Evolutionary conservation across 2,888 invertebrate species (phyloP), one percentile per base, ranked within the genome.

Genomic region (Scrobipalpa atriplicella): DNA sequence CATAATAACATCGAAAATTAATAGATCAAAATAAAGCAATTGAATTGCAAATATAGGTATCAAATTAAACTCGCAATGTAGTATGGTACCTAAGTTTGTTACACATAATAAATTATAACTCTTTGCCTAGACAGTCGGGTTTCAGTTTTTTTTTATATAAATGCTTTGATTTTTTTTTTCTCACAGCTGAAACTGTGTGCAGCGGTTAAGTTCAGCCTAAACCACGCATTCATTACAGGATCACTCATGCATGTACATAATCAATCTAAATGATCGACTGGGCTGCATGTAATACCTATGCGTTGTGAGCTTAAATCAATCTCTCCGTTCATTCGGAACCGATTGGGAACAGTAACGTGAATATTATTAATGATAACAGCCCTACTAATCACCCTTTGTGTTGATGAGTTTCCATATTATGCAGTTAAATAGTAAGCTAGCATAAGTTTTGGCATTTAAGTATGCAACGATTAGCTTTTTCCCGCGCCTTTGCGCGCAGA

Each of bases 251-350:
- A 52, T 52, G 56, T 18, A 38, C 7, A 11, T n/a, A n/a, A 58
- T 58, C 58, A 58, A 58, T 58, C 58, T 58, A 8, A n/a, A 29
- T 58, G 58, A 58, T 38, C 36, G 38, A 58, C 21, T 56, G 47
- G n/a, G 54, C 19, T 54, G 54, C 54, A n/a, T 54, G 19, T 21
- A 21, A 54, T 54, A n/a, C n/a, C n/a, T n/a, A 54, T 21, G 54
- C 54, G 47, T 10, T 54, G 9, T 54, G 21, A 10, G 54, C 54
- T 18, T 54, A 54, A 54, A 54, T 11, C 54, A 54, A 54, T 54
- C 54, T 19, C 54, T 47, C 47, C 47, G 47, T 16, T 47, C 47
- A 47, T 47, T 47, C 47, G 16, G 16, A 47, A 47, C n/a, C 47
- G 16, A 47, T 47, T 47, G 47, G n/a, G 47, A n/a, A 47, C 8